Evolutionary conservation across 1,140 invertebrate genomes (phyloP), one percentile per base, ranked within the genome.

Genomic region (Danaus melanippus): DNA sequence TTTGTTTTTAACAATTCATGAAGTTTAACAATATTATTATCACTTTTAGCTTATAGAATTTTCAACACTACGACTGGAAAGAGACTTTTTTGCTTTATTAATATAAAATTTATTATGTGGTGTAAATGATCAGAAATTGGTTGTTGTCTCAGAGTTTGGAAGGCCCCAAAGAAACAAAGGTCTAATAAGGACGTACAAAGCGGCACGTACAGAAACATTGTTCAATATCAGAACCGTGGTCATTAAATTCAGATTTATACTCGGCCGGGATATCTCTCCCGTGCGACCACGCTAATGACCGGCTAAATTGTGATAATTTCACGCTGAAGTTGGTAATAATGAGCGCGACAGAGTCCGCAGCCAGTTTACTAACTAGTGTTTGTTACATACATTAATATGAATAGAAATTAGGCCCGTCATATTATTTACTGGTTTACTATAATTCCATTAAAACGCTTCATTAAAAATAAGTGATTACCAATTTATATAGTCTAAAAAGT

Each of bases 221-320:
- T 78, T 73, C 66, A 79, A 79, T 82, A 82, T 79, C 78, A 73
- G 72, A 71, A 61, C 67, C 66, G 69, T 68, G 62, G 78, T 77
- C 78, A 80, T 85, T 83, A 85, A 80, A 85, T 79, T 77, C 81
- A 82, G 81, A 84, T 86, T 86, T 86, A 86, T 83, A 74, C 75
- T 56, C 63, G 71, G 64, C 60, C 75, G 70, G 78, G 76, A 78
- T 87, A 88, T 86, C 82, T 84, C 84, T 79, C 84, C 82, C 74
- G 71, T 54, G 84, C 81, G 84, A 85, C 78, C 75, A 71, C 74
- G 71, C 79, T 88, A 88, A 88, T 87, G 85, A 84, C 84, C 84
- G 74, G 56, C 79, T 82, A 85, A 87, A 87, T 86, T 85, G 84
- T 83, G 76, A 87, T 86, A 84, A 86, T 86, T 86, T 83, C 77